Percentiles rank a stretch among this genome's conserved stretches.
Conservation (phyloP, 1,140 invertebrate genomes). For the Hirudo medicinalis region DNA sequence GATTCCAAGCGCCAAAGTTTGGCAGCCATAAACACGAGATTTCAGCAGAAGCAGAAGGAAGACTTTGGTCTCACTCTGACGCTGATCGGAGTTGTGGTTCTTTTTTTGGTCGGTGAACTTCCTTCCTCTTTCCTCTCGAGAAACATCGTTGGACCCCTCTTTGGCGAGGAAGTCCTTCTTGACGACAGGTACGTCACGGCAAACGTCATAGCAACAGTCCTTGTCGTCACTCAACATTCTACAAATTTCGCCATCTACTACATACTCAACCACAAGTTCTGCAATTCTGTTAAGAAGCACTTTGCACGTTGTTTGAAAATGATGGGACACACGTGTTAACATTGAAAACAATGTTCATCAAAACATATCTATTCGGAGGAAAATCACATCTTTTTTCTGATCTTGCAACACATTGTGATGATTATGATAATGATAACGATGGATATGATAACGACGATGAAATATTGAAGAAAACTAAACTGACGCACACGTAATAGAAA, state of each 20-base stretch:
- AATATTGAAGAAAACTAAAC: not conserved
- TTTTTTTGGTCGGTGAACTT: conserved; percentile 23
- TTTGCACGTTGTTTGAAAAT: not conserved
- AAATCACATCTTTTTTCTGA: too few species aligned
- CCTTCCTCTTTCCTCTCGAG: conserved; percentile 19
- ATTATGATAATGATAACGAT: not conserved
- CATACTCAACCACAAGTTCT: conserved; percentile 21
- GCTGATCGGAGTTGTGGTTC: conserved; percentile 22
- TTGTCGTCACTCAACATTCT: conserved; percentile 20
- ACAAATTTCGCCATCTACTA: conserved; percentile 23
- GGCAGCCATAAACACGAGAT: too few species aligned
- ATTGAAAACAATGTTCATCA: too few species aligned
- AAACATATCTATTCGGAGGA: too few species aligned
- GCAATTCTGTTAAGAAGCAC: conserved; percentile 10
- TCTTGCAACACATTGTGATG: too few species aligned
- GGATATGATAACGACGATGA: conserved; percentile 4
- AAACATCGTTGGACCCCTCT: conserved; percentile 13
- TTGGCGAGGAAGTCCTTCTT: not conserved
- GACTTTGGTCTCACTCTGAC: conserved; percentile 23
- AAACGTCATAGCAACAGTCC: conserved; percentile 14
- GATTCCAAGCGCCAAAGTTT: too few species aligned
- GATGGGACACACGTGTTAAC: not conserved
- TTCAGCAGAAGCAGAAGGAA: conserved; percentile 15
- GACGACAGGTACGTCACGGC: conserved; percentile 2
- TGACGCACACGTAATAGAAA: not conserved